These are phyloP conservation scores for Lanius ludovicianus DNA, from an alignment of 2,113 vertebrate species.

Conservation along the genomic window DNA sequence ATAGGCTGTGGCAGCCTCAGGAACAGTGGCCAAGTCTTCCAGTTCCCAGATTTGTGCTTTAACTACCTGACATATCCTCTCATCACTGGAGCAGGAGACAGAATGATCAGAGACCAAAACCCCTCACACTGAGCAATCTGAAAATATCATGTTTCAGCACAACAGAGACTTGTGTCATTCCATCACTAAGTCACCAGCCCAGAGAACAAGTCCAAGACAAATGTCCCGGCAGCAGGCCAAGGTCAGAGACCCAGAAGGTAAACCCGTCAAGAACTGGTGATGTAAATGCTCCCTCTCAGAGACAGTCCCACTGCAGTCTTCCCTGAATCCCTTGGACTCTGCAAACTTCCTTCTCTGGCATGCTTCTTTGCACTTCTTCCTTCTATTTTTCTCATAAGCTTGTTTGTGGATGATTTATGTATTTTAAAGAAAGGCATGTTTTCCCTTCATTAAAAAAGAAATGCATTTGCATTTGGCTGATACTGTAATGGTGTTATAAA, in stretches of 20 bases:
- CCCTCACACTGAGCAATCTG: not conserved
- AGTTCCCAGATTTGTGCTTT: not conserved
- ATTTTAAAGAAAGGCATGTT: not conserved
- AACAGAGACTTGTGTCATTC: not conserved
- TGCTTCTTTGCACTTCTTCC: slow-evolving; percentile 1
- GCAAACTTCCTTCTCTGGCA: slow-evolving; percentile 27
- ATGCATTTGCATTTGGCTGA: not conserved
- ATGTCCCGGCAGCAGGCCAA: not conserved
- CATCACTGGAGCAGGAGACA: not conserved
- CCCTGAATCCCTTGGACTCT: not conserved
- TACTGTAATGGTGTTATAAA: not conserved
- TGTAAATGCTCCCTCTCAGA: not conserved
- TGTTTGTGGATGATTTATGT: slow-evolving; percentile 5
- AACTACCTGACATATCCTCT: slow-evolving; percentile 8
- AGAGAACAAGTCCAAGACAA: not conserved
- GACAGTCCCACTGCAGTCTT: slow-evolving; percentile 11
- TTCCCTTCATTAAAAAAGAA: not conserved
- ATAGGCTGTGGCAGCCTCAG: not conserved
- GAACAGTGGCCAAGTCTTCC: not conserved
- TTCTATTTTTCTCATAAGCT: slow-evolving; percentile 21
- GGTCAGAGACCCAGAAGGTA: not conserved
- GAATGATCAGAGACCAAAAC: not conserved
- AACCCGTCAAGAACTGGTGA: not conserved
- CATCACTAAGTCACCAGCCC: slow-evolving; percentile 16
- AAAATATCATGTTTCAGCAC: slow-evolving; percentile 1